Evolutionary conservation across 2,113 vertebrate species (phyloP), one percentile per base, ranked within the genome.

Genomic region (Callipepla californica): DNA sequence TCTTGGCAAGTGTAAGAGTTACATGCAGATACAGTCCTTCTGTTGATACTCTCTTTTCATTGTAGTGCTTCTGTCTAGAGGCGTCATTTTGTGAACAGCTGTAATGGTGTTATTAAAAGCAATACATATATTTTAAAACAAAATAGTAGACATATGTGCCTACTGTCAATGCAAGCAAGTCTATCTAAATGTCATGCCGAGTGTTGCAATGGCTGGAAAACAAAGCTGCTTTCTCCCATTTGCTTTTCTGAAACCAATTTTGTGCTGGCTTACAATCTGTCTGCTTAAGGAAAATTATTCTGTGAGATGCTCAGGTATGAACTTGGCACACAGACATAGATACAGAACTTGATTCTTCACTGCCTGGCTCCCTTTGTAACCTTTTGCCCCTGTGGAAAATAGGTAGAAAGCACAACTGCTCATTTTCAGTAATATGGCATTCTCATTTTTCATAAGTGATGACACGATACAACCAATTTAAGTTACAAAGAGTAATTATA

Each of bases 81-180:
- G 92, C 90, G 83, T 96, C 80, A 82, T 94, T 97, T 92, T 92
- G 91, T 79, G 90, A 97, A 97, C 95, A 97, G 96, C 97, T 97
- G 94, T 93, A 97, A 96, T 96, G 89, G 90, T 93, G 93, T 95
- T 97, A 95, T 96, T 96, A 96, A 97, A 97, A 97, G 89, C 89
- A 93, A 88, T 94, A 91, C 67, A 62, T 94, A 90, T 85, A 95
- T 94, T 97, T 97, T 96, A 95, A 96, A 97, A 92, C 80, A 97
- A 97, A 97, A 94, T 94, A 92, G 91, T 86, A 95, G 94, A 93
- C 97, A 97, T 95, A 95, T 96, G 96, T 97, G 93, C 93, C 93
- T 96, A 94, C 94, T 89, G 86, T 96, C 89, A 88, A 96, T 95
- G 93, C 93, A 80, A 47, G 87, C 90, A 94, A 93, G 93, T 90